phyloP scores from a whole-genome alignment of 2,888 invertebrate genomes.

The Trilocha varians region DNA sequence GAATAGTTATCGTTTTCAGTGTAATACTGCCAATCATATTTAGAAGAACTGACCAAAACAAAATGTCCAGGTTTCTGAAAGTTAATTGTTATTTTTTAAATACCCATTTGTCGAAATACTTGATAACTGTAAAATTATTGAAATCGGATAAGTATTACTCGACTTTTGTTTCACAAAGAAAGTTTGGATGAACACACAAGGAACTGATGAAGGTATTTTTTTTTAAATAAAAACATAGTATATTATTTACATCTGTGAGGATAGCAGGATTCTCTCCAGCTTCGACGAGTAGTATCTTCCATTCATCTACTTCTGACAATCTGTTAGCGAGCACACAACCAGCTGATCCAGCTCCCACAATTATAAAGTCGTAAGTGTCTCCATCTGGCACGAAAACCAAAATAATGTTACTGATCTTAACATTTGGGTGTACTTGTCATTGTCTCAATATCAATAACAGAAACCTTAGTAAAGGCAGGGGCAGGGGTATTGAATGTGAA shows the following conservation, averaged over 20 bases:
- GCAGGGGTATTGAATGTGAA: no score
- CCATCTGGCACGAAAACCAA: no score
- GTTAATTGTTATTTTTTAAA: constrained; percentile 21
- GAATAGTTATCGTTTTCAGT: constrained; percentile 22
- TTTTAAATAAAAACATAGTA: no score
- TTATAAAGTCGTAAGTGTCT: constrained; percentile 40
- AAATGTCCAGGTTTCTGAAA: constrained; percentile 26
- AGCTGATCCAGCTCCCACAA: no score
- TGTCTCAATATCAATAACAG: no score
- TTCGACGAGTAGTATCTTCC: constrained; percentile 27
- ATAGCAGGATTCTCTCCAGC: constrained; percentile 27
- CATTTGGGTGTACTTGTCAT: no score
- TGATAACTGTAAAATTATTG: no score
- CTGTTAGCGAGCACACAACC: constrained; percentile 26
- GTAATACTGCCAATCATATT: constrained; percentile 18
- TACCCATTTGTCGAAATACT: no score
- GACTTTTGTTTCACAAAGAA: constrained; percentile 25
- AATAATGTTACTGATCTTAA: no score
- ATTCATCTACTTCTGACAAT: constrained; percentile 21
- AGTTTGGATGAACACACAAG: constrained; percentile 26
- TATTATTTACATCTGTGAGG: no score
- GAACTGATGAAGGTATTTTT: constrained; percentile 22
- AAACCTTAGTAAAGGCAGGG: no score
- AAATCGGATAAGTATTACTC: no score
- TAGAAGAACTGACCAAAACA: constrained; percentile 8